Conservation (phyloP, 2,113 vertebrate genomes). For the Chaetops frenatus region DNA sequence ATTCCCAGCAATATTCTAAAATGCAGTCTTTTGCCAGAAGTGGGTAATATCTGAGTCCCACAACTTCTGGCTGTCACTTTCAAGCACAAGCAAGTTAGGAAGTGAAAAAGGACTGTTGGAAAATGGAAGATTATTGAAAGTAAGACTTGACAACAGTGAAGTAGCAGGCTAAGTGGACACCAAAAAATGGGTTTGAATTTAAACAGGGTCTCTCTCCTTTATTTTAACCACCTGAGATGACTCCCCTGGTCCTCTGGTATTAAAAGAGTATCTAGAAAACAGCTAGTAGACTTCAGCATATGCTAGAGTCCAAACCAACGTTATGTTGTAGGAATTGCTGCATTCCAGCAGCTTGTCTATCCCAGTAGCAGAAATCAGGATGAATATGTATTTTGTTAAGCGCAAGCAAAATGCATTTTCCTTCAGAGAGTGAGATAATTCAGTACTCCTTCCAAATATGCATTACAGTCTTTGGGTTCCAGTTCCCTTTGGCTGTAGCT, state of each 20-base stretch:
- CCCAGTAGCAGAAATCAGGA: neutral
- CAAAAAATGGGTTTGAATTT: neutral
- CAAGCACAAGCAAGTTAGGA: neutral
- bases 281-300: neutral
- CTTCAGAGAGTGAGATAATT: neutral
- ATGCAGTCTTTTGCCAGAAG: neutral
- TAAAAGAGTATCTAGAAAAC: neutral
- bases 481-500: neutral
- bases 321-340: neutral
- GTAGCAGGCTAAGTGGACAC: rapidly evolving
- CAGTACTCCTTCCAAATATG: neutral
- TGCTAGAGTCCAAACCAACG: neutral
- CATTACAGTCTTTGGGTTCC: neutral
- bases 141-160: neutral
- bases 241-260: neutral
- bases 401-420: neutral
- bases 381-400: neutral
- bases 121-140: neutral
- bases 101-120: neutral
- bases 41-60: neutral
- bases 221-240: neutral
- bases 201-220: neutral
- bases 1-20: neutral
- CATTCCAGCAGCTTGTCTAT: neutral
- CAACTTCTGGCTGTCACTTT: neutral